Base-by-base conservation (phyloP, 2,888 invertebrate species). In the Scaptomyza cyrtandrae region DNA sequence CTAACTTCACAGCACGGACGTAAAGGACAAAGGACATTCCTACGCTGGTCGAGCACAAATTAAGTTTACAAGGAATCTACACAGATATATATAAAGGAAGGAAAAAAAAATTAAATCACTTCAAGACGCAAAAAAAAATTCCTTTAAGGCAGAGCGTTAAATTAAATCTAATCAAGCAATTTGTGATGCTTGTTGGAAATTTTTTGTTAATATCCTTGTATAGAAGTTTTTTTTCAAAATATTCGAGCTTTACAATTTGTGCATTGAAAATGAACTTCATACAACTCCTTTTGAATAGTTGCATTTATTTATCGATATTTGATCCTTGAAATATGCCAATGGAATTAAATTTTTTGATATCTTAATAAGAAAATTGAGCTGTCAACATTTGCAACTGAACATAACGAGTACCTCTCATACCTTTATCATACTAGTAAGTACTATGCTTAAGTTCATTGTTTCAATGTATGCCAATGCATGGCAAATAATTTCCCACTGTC, bases 51-150 rank as follows among this genome's bases (percentile, higher is more conserved):
- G 14, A 54, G 57, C 66, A 58, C 78, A 82, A 82, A 82, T 87
- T 86, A 78, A 82, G 78, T 86, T 84, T 83, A 55, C 27, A 63
- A 54, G 60, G 55, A 67, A 61, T 55, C 58, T 39, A 59, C 50
- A 64, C 39, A 45, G 46, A 14, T 39, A 39, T 39, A 5, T 2
- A 37, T 6, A 37, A 33, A 33, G 4, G 33, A 4, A n/a, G 37
- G 0, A 58, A 37, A n/a, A 37, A 2, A 37, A 60, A 63, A 58
- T 65, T 70, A 80, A 86, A 84, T 80, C 75, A 72, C 75, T 54
- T 82, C 65, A 79, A 79, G 68, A 61, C 37, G 44, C 44, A 48
- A 54, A 45, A 56, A 16, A 14, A 53, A 53, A 53, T 48, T 39
- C 43, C 11, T 37, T 75, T 37, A 64, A 69, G 61, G 7, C 50